Evolutionary conservation across 2,888 invertebrate genomes (phyloP), one percentile per base, ranked within the genome.

Genomic region (Cataglyphis rosenhaueri): DNA sequence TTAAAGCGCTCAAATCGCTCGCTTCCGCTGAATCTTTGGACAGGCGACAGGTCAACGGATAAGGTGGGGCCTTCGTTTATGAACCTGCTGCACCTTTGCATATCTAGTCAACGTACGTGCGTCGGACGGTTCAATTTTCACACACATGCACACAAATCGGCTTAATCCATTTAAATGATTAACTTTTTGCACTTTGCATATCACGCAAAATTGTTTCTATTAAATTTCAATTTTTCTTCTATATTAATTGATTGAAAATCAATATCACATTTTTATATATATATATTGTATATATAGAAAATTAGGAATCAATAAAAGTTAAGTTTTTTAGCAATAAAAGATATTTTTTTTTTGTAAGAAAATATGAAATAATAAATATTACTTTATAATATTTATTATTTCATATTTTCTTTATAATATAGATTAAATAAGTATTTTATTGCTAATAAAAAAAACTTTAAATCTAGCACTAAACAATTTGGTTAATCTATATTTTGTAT

Each of bases 41-140:
- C 88, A 88, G 90, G 88, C 91, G 90, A 93, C 92, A 92, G 91
- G 91, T 91, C 91, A 93, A 93, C 94, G 94, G 94, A 94, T 93
- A 91, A 94, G 94, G 94, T 92, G 92, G 92, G 94, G 94, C 94
- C 85, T 82, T 89, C 92, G 91, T 93, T 94, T 94, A 94, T 93
- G 92, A 94, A 94, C 92, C 92, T 93, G 92, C 92, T 92, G 92
- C 92, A 91, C 92, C 91, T 91, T 91, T 84, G 85, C 89, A 83
- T 86, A 89, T 90, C 90, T 83, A 81, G 79, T 84, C 81, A 81
- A 61, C 65, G 74, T 83, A 79, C 89, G 81, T 81, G 70, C 82
- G 83, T 86, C 82, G 87, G 89, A 89, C 88, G 65, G 83, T 74
- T 59, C 85, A 75, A 87, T 89, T 88, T 89, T 85, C 88, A 32